These are phyloP conservation scores for Oscheius myriophilus DNA, from an alignment of 2,888 invertebrate species.

Conservation along the genomic window DNA sequence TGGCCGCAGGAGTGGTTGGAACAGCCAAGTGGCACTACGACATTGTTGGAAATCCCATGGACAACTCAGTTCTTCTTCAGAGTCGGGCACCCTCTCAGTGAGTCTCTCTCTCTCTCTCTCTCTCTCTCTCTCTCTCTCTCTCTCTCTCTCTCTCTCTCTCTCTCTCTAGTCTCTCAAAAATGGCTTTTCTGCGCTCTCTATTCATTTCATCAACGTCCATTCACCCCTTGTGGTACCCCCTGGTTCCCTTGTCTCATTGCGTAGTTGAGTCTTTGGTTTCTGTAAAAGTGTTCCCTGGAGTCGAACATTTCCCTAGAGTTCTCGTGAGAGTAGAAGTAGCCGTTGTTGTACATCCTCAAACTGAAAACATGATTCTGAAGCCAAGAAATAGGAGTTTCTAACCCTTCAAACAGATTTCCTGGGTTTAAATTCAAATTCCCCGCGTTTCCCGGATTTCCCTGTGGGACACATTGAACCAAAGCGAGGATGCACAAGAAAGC, in stretches of 20 bases:
- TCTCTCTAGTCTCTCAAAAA: too few relatives aligned
- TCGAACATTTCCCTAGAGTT: background rate
- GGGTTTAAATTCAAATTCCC: too few relatives aligned
- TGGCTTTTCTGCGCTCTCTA: too few relatives aligned
- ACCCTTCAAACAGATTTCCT: too few relatives aligned
- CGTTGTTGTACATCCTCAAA: background rate
- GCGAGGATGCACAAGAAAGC: too few relatives aligned
- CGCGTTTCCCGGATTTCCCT: too few relatives aligned
- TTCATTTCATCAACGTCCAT: background rate
- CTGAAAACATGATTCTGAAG: background rate
- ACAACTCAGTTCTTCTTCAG: constrained; percentile 62
- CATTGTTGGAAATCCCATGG: constrained; percentile 60
- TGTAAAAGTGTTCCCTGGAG: background rate
- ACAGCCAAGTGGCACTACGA: constrained; percentile 69
- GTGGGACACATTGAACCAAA: too few relatives aligned
- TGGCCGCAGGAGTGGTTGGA: constrained; percentile 61
- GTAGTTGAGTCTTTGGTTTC: background rate
- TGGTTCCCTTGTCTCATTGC: background rate
- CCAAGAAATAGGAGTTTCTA: too few relatives aligned
- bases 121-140: background rate
- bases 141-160: too few relatives aligned
- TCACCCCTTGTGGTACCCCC: too few relatives aligned
- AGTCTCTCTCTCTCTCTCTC: constrained; percentile 10
- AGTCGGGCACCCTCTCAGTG: constrained; percentile 47
- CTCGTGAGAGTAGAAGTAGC: too few relatives aligned